Base-by-base conservation (phyloP, 2,888 invertebrate species). In the Leucophora obtusa region DNA sequence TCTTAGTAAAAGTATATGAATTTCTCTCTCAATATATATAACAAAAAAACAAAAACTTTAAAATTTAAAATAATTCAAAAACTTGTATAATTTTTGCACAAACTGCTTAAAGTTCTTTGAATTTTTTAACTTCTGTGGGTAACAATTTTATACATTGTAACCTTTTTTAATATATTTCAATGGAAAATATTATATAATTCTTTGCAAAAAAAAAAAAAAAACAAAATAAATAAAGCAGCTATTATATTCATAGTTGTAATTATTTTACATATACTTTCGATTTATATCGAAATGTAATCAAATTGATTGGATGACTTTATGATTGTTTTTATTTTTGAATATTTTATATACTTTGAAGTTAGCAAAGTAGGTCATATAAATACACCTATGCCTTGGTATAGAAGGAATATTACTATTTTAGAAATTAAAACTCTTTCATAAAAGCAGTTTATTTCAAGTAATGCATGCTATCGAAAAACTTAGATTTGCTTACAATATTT, bases 251-350 rank as follows among this genome's bases (percentile, higher is more conserved):
- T 47, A 11, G 43, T 47, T n/a, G 43, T n/a, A 47, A 47, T n/a
- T 47, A n/a, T n/a, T n/a, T 3, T 47, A 14, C 17, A 3, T 65
- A 5, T 53, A 14, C 50, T 33, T 18, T 43, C 33, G 43, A 59
- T 60, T 43, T 47, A 56, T 50, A 56, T 28, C 28, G 24, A 71
- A 71, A 62, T 62, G 71, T 62, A 72, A 72, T 63, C 62, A 63
- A 63, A 56, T 50, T 63, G 62, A 72, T 72, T 72, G 71, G 53
- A 72, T 72, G 71, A 62, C 53, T 56, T 62, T 62, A 62, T 56
- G 17, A 53, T 14, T 43, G 17, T 35, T 35, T 9, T 4, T 15
- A 9, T 50, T 24, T 18, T 50, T 9, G 28, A 21, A 15, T 51
- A 17, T 51, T 2, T 15, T 24, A 11, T 5, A 11, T 38, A 54